Evolutionary conservation across 2,888 invertebrate species (phyloP).

Genomic region (Palloptera scutellata): DNA sequence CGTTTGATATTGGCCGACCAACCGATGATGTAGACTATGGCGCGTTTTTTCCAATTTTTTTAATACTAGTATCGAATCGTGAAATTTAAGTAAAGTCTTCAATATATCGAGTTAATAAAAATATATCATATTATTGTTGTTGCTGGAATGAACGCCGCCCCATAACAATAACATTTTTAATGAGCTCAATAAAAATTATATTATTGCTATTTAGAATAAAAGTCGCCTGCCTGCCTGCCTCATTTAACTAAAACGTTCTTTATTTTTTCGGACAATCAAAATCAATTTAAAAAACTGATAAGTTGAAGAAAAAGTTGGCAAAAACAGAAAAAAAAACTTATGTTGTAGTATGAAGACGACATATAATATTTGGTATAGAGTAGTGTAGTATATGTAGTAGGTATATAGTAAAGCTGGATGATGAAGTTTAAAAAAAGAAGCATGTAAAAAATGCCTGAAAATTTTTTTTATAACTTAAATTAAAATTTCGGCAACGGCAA

Average conservation of each 20-base stretch:
- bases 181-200: conserved; percentile 18
- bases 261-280: conserved; percentile 1
- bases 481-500: conserved; percentile 48
- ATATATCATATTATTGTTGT: neutral
- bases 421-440: neutral
- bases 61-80: too few species aligned
- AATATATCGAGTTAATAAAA: conserved; percentile 3
- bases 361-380: neutral
- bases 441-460: conserved; percentile 5
- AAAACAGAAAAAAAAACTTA: neutral
- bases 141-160: neutral
- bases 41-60: too few species aligned
- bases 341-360: neutral
- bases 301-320: neutral
- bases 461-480: conserved; percentile 9
- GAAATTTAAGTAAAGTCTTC: too few species aligned
- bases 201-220: conserved; percentile 10
- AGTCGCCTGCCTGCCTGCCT: neutral
- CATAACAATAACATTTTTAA: conserved; percentile 26
- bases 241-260: neutral
- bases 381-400: neutral
- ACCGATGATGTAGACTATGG: neutral
- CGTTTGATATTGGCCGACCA: conserved; percentile 15
- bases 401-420: neutral
- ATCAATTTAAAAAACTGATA: conserved; percentile 18